Base-by-base conservation (phyloP, 2,888 invertebrate genomes). In the Eristalinus aeneus region DNA sequence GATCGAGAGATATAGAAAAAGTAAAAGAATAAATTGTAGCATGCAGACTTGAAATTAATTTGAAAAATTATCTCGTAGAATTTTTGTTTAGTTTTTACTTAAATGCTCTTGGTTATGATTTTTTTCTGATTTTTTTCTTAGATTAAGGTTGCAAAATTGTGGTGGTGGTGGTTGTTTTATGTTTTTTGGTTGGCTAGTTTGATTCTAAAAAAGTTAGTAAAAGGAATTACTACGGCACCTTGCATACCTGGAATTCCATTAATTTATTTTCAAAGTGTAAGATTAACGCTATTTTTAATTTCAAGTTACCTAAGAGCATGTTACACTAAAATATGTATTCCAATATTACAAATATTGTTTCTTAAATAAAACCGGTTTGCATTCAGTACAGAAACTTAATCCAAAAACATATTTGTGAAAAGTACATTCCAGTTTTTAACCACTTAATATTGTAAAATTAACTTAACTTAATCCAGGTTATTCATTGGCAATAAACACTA, bases 211-310 rank as follows among this genome's bases (percentile, higher is more conserved):
- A 92, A 92, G 92, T 92, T 92, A 92, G 92, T 92, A 92, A 92
- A 92, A 92, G 92, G 92, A 92, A 92, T 92, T 92, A 92, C 92
- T 92, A 93, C 93, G 93, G 93, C 94, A 95, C 95, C 94, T 94
- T 94, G 94, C 95, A 95, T 95, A 99, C 99, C 97, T 99, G 98
- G 93, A 98, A n/a, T n/a, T n/a, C n/a, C n/a, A n/a, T n/a, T n/a
- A n/a, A n/a, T n/a, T n/a, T n/a, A n/a, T n/a, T n/a, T n/a, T n/a
- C n/a, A n/a, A n/a, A n/a, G n/a, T n/a, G n/a, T n/a, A n/a, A n/a
- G n/a, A n/a, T n/a, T n/a, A n/a, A n/a, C n/a, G n/a, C n/a, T n/a
- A n/a, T n/a, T n/a, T n/a, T n/a, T n/a, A n/a, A n/a, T n/a, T n/a
- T n/a, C n/a, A n/a, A n/a, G n/a, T n/a, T n/a, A n/a, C n/a, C n/a